These are phyloP conservation scores for Eublepharis macularius DNA, from an alignment of 2,113 vertebrate species.

Conservation along the genomic window DNA sequence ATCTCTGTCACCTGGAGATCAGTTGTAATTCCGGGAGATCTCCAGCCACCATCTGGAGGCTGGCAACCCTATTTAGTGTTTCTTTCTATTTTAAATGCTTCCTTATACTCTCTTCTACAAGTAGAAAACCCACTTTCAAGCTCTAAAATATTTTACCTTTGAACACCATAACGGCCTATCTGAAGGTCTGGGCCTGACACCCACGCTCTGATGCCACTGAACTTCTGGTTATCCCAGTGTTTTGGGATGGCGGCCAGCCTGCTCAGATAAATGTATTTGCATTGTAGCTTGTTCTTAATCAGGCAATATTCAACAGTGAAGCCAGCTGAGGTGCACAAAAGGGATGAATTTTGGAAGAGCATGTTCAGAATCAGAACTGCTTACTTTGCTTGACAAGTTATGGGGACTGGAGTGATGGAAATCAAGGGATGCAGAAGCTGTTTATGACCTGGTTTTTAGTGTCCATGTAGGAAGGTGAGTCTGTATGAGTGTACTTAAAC, in stretches of 20 bases:
- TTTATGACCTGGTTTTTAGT: not conserved
- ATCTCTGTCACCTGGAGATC: too few relatives aligned
- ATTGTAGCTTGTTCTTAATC: not conserved
- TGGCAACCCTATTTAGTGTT: too few relatives aligned
- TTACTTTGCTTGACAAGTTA: not conserved
- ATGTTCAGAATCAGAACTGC: not conserved
- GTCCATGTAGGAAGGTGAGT: not conserved
- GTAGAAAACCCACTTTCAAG: too few relatives aligned
- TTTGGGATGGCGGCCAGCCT: not conserved
- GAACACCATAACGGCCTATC: not conserved
- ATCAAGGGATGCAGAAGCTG: not conserved
- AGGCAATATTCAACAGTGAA: not conserved
- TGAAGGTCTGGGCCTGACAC: not conserved
- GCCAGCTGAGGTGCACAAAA: not conserved
- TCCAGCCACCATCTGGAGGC: too few relatives aligned
- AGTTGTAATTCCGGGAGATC: too few relatives aligned
- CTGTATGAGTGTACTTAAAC: not conserved
- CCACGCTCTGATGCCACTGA: not conserved
- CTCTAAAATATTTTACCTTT: not conserved
- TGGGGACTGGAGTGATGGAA: not conserved
- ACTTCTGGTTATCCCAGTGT: not conserved
- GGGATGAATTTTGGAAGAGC: not conserved
- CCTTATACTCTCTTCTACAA: too few relatives aligned
- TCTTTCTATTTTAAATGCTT: too few relatives aligned
- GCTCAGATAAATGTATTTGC: not conserved